phyloP scores from a whole-genome alignment of 1,140 invertebrate species.

The Geopemphigus sp. region DNA sequence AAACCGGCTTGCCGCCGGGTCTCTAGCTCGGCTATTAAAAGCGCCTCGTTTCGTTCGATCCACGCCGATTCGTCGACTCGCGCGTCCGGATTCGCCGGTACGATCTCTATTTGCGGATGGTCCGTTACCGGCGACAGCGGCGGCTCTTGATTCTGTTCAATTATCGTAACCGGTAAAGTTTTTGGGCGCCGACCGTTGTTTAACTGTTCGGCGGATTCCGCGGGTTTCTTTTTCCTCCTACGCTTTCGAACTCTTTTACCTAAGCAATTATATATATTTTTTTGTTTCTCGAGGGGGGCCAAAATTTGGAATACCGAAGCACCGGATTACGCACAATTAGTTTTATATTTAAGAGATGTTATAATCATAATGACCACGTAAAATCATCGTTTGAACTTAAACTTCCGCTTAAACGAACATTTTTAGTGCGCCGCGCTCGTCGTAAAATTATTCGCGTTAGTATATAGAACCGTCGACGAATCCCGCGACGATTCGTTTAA shows the following conservation, averaged over 20 bases:
- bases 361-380: no score
- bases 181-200: neutral
- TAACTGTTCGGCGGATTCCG: conserved; percentile 1
- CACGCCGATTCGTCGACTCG: conserved; percentile 29
- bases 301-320: neutral
- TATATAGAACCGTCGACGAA: no score
- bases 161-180: conserved; percentile 5
- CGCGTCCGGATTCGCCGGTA: neutral
- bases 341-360: no score
- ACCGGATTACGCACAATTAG: no score
- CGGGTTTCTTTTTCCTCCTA: conserved; percentile 43
- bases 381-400: no score
- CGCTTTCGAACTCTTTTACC: conserved; percentile 47
- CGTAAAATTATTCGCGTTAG: no score
- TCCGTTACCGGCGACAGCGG: neutral
- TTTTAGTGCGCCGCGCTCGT: no score
- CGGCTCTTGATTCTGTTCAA: neutral
- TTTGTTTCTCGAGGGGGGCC: neutral
- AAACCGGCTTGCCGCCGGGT: conserved; percentile 32
- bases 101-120: conserved; percentile 24
- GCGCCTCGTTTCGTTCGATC: conserved; percentile 33
- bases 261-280: conserved; percentile 14
- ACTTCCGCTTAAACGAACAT: no score
- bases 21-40: conserved; percentile 34
- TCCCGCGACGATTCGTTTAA: no score